Conservation (phyloP, 2,113 vertebrate genomes). For the Propithecus coquereli region DNA sequence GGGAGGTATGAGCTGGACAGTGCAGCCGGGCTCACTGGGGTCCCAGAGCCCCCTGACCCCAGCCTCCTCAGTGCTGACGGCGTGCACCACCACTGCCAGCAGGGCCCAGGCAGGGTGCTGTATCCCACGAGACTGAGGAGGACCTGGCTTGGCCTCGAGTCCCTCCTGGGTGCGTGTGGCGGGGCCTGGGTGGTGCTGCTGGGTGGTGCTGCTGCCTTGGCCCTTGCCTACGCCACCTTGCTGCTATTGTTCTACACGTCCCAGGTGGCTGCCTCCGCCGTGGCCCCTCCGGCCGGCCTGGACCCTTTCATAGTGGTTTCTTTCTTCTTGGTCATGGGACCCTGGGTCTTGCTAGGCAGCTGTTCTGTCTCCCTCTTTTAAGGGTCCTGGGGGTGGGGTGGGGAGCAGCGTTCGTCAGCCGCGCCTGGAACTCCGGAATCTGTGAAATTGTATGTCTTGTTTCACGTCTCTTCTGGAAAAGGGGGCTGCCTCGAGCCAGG, state of each 20-base stretch:
- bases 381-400: constrained; percentile 2
- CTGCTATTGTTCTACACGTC: background rate
- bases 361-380: constrained; percentile 37
- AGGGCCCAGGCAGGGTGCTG: background rate
- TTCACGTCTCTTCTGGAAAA: constrained; percentile 72
- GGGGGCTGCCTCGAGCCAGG: constrained; percentile 70
- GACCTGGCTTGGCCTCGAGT: background rate
- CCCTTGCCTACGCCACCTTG: background rate
- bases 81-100: fast-evolving
- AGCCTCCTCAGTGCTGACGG: background rate
- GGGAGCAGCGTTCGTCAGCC: background rate
- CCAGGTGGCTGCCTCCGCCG: background rate
- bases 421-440: background rate
- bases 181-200: background rate
- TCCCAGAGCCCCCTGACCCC: background rate
- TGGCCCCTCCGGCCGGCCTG: background rate
- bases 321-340: constrained; percentile 51
- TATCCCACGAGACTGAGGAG: background rate
- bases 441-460: constrained; percentile 60
- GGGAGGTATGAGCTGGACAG: constrained; percentile 13
- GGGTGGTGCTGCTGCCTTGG: background rate
- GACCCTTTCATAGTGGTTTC: background rate
- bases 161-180: background rate
- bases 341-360: constrained; percentile 48
- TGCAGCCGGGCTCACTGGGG: background rate